Conservation (phyloP, 2,113 vertebrate species). For the Ptilonorhynchus violaceus region DNA sequence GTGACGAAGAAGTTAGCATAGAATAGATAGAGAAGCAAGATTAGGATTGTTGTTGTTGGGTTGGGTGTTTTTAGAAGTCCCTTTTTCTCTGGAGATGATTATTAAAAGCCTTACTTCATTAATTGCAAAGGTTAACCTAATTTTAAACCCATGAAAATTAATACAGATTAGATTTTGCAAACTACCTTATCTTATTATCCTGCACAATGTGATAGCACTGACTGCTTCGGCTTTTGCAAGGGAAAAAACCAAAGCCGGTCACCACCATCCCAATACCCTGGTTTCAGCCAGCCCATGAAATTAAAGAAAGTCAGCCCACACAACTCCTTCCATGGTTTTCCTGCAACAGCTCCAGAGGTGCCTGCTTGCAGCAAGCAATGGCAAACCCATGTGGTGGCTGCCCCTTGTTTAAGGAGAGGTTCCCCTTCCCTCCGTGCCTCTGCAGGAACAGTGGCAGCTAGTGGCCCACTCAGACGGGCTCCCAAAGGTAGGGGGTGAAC, state of each 20-base stretch:
- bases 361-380: not conserved
- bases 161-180: not conserved
- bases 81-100: not conserved
- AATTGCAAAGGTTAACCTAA: not conserved
- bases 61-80: not conserved
- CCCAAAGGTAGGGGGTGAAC: fast-evolving
- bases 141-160: not conserved
- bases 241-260: fast-evolving
- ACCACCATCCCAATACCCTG: not conserved
- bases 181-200: not conserved
- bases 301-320: no score
- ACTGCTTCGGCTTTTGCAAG: not conserved
- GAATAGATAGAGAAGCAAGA: not conserved
- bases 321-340: not conserved
- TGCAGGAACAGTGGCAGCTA: fast-evolving
- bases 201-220: fast-evolving
- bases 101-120: not conserved
- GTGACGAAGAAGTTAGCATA: not conserved
- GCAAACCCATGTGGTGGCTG: fast-evolving
- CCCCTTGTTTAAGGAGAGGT: not conserved
- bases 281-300: not conserved
- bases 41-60: not conserved
- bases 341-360: fast-evolving
- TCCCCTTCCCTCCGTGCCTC: fast-evolving
- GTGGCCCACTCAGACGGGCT: no score